phyloP scores from a whole-genome alignment of 2,888 invertebrate genomes.

The Drosophila parthenogenetica region DNA sequence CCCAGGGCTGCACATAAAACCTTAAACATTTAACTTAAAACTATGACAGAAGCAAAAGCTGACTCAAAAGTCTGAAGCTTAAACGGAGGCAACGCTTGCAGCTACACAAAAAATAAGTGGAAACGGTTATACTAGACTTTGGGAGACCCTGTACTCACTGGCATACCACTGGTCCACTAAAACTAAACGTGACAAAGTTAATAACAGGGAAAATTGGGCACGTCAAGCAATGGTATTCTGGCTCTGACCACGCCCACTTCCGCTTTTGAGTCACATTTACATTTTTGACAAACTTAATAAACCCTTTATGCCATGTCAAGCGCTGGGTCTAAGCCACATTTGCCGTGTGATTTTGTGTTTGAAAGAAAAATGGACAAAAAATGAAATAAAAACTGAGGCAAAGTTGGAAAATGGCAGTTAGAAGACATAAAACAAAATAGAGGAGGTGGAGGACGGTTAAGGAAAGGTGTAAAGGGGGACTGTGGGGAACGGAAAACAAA shows the following conservation, averaged over 20 bases:
- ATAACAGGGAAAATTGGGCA: no score
- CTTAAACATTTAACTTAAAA: conserved; percentile 48
- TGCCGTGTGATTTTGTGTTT: conserved; percentile 45
- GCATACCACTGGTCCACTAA: no score
- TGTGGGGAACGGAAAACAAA: conserved; percentile 59
- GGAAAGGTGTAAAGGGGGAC: not conserved
- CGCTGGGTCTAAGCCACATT: not conserved
- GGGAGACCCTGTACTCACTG: not conserved
- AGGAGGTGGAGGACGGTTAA: not conserved
- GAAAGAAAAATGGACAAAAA: conserved; percentile 22
- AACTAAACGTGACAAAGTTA: no score
- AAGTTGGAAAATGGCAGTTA: conserved; percentile 42
- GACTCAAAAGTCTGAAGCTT: conserved; percentile 9
- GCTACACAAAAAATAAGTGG: conserved; percentile 7
- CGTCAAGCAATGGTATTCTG: no score
- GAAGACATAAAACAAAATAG: conserved; percentile 20
- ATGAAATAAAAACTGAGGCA: conserved; percentile 54
- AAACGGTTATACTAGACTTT: not conserved
- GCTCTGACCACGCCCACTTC: no score
- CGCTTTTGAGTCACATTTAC: not conserved
- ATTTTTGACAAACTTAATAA: not conserved
- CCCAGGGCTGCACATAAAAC: conserved; percentile 57
- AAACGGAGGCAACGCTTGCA: conserved; percentile 29
- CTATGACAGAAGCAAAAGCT: conserved; percentile 34
- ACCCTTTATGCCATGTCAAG: not conserved